Evolutionary conservation across 2,888 invertebrate species (phyloP).

Genomic region (Molorchus minor): DNA sequence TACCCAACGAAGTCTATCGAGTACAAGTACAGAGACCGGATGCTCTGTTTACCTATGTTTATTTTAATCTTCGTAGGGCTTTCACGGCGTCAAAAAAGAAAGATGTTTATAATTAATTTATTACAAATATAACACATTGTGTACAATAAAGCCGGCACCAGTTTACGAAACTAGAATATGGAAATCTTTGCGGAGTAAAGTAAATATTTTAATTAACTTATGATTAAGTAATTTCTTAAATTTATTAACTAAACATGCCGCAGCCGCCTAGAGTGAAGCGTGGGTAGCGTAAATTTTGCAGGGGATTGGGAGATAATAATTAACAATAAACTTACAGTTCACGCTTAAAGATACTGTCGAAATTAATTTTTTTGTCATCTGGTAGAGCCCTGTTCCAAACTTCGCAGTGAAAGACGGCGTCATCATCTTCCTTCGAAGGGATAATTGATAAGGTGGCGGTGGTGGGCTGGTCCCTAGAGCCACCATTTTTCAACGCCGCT

Average conservation of each 20-base stretch:
- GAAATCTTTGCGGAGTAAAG: conserved; percentile 4
- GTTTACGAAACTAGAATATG: conserved; percentile 10
- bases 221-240: conserved; percentile 14
- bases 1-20: not conserved
- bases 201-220: conserved; percentile 26
- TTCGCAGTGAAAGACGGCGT: conserved; percentile 83
- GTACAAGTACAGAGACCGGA: conserved; percentile 10
- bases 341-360: conserved; percentile 84
- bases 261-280: not conserved
- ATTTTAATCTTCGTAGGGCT: conserved; percentile 16
- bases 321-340: conserved; percentile 78
- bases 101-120: conserved; percentile 26
- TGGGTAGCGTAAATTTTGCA: not conserved
- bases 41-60: conserved; percentile 22
- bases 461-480: conserved; percentile 78
- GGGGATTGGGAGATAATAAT: not conserved
- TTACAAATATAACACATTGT: conserved; percentile 31
- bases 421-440: conserved; percentile 86
- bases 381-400: conserved; percentile 90
- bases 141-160: conserved; percentile 19
- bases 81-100: conserved; percentile 20
- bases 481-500: conserved; percentile 74
- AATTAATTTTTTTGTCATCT: conserved; percentile 69
- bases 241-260: conserved; percentile 19
- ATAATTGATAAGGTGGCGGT: conserved; percentile 78